Base-by-base conservation (phyloP, 2,888 invertebrate genomes). In the Petrophora chlorosata region DNA sequence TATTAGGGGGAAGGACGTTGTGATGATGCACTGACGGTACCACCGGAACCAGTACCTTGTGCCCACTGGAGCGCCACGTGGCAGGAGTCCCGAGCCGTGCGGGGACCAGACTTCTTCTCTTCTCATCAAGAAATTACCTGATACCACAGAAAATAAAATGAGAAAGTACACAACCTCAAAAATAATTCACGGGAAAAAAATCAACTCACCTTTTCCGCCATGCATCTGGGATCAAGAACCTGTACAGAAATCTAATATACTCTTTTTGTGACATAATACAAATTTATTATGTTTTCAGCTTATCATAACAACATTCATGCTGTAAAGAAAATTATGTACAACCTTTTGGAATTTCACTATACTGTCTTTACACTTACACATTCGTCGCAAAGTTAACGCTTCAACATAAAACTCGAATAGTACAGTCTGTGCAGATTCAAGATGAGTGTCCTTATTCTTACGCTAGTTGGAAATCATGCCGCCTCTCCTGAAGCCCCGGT, bases 291-390 rank as follows among this genome's bases (percentile, higher is more conserved):
- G 78, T 80, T 64, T 79, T 72, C 69, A 81, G 70, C 76, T 81
- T 79, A 81, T 65, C 58, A 69, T 79, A 80, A 74, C 79, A 79
- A 82, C 80, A 76, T 78, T 83, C 74, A 85, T 82, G 85, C 79
- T 75, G 79, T 82, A 82, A 84, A 74, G 74, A 80, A 82, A 82
- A 49, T 75, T 87, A 86, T 89, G 64, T 88, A 88, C 89, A 89
- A 85, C 83, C 78, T 79, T 75, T 76, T 72, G 68, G 70, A 76
- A 76, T 66, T 71, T 74, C 79, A 85, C 79, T 75, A 67, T 74
- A 76, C 74, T 67, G 25, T 74, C 71, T 78, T 79, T 78, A 79
- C 85, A 85, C 85, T 81, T 77, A 80, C 81, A 82, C 85, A 56
- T 73, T 73, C 62, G 59, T 70, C 60, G 47, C 59, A 65, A 56